Evolutionary conservation across 2,113 vertebrate species (phyloP).

Genomic region (Paraplagusia blochii): DNA sequence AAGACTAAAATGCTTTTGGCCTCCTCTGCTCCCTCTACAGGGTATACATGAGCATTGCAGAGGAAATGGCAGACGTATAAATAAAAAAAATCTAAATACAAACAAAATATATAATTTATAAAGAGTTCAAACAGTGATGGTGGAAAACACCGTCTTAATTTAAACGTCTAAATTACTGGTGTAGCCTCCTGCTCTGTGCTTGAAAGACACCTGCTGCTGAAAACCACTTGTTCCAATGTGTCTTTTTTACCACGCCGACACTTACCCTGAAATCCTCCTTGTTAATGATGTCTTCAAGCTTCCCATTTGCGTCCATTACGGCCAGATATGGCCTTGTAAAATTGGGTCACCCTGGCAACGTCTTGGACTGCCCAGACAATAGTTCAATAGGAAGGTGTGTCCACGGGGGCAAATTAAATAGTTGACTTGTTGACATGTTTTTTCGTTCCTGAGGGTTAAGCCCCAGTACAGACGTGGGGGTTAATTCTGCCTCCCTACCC

Average conservation of each 20-base stretch:
- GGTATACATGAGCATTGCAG: too few species aligned
- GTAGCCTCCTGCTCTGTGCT: conserved; percentile 13
- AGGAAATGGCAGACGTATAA: too few species aligned
- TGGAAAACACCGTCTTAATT: neutral
- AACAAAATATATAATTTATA: too few species aligned
- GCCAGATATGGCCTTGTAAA: conserved; percentile 81
- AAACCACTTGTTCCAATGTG: conserved; percentile 36
- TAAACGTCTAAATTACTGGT: conserved; percentile 8
- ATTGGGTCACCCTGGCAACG: conserved; percentile 71
- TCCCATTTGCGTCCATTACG: conserved; percentile 77
- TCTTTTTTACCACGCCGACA: conserved; percentile 46
- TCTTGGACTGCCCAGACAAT: conserved; percentile 72
- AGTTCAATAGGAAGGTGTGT: conserved; percentile 79
- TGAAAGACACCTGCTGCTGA: conserved; percentile 46
- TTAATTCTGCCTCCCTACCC: conserved; percentile 70
- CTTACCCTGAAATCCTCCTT: conserved; percentile 62
- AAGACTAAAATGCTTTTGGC: too few species aligned
- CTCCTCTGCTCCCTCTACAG: too few species aligned
- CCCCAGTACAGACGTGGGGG: conserved; percentile 68
- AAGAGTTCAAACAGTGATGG: neutral
- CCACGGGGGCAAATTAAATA: conserved; percentile 80
- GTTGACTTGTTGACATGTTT: conserved; percentile 85
- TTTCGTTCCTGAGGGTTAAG: conserved; percentile 78
- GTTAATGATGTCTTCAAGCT: conserved; percentile 82
- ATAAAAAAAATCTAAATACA: too few species aligned